These are phyloP conservation scores for Drosophila lowei DNA, from an alignment of 1,140 invertebrate species.

Conservation along the genomic window DNA sequence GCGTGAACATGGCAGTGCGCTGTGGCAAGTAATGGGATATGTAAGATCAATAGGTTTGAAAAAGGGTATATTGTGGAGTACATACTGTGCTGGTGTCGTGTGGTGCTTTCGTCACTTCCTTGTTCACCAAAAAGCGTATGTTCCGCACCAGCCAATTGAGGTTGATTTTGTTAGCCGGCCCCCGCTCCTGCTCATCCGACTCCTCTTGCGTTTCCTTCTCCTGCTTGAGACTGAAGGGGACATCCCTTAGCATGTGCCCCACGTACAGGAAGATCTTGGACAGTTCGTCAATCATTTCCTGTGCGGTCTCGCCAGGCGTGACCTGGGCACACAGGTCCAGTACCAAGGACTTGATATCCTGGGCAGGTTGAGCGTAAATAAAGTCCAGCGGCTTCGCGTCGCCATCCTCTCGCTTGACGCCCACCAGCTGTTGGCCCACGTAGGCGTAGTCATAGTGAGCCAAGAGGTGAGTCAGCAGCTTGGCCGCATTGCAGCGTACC, in stretches of 20 bases:
- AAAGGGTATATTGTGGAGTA: not conserved
- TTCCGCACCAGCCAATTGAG: constrained; percentile 85
- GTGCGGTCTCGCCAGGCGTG: constrained; percentile 85
- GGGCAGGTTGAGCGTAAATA: constrained; percentile 85
- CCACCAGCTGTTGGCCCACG: constrained; percentile 73
- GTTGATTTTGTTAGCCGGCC: constrained; percentile 69
- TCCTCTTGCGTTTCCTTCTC: constrained; percentile 44
- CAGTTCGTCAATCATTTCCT: constrained; percentile 87
- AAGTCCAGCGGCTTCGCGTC: constrained; percentile 83
- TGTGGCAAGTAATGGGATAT: constrained; percentile 65
- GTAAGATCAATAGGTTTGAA: not conserved
- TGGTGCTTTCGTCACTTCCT: constrained; percentile 85
- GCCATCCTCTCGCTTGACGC: constrained; percentile 47
- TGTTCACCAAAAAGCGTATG: constrained; percentile 85
- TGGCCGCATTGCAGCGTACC: constrained; percentile 89
- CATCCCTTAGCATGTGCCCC: constrained; percentile 85
- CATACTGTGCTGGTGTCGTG: constrained; percentile 84
- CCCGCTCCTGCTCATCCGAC: constrained; percentile 13
- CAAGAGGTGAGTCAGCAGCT: constrained; percentile 90
- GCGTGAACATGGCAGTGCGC: constrained; percentile 88
- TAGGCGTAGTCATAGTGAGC: constrained; percentile 85
- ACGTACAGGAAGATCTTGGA: constrained; percentile 90
- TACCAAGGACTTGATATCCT: constrained; percentile 87
- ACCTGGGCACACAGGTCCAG: constrained; percentile 90
- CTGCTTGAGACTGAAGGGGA: constrained; percentile 81